Evolutionary conservation across 2,113 vertebrate genomes (phyloP).

Genomic region (Rhineura floridana): DNA sequence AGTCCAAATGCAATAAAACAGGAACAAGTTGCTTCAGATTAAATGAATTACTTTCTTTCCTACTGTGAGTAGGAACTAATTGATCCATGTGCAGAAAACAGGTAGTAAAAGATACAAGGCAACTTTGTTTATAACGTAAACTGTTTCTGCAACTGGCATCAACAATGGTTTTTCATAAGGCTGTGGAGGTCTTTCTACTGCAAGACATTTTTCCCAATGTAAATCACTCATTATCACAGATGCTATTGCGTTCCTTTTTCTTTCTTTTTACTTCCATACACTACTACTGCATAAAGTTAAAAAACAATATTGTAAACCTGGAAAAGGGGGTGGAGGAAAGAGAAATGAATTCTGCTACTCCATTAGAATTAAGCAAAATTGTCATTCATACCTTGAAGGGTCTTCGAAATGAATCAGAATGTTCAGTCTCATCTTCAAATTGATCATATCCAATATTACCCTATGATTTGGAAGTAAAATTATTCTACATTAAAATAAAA

Average conservation of each 20-base stretch:
- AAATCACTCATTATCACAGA: not conserved
- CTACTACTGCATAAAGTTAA: not conserved
- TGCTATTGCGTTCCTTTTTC: not conserved
- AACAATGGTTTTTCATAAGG: not conserved
- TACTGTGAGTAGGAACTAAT: not conserved
- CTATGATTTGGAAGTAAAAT: constrained; percentile 61
- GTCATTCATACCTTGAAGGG: constrained; percentile 70
- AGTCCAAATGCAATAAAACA: constrained; percentile 13
- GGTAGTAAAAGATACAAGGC: not conserved
- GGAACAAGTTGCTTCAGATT: not conserved
- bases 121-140: not conserved
- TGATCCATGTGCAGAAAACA: not conserved
- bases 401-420: constrained; percentile 63
- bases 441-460: constrained; percentile 50
- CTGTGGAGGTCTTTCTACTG: too few relatives aligned
- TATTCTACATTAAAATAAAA: constrained; percentile 66
- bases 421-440: constrained; percentile 64
- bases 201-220: not conserved
- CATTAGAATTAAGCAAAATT: constrained; percentile 22
- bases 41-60: constrained; percentile 14
- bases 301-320: not conserved
- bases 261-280: not conserved
- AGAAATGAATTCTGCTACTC: constrained; percentile 10
- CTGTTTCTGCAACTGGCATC: not conserved
- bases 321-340: not conserved